Base-by-base conservation (phyloP, 2,113 vertebrate species). In the Amphiprion ocellaris region DNA sequence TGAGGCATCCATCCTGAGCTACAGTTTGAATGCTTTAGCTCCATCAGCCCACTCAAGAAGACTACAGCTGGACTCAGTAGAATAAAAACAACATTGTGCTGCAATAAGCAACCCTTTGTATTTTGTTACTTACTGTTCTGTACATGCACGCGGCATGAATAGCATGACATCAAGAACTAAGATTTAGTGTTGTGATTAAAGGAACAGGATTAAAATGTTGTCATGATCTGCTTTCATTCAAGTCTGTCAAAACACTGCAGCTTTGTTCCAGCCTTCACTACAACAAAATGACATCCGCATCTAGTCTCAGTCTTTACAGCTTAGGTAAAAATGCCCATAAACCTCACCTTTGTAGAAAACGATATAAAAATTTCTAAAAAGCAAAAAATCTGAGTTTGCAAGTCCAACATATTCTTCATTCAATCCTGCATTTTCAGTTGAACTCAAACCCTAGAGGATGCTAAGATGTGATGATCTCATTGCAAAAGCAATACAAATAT, bases 51-150 rank as follows among this genome's bases (percentile, higher is more conserved):
- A 86, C 86, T 85, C 84, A 79, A 55, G 66, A 79, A 76, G 64
- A 80, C 54, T 19, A 81, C 74, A 86, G 80, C 84, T 78, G 81
- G 65, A 65, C 37, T 64, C 55, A 19, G 65, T 21, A 55, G 81
- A 84, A 92, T 74, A 90, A 83, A 68, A 70, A 77, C 81, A 86
- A 82, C 90, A 79, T 85, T 92, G 90, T 92, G 56, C 77, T 81
- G 61, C 55, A 77, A 87, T 75, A 80, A 87, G 66, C 39, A 74
- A 63, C n/a, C 68, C 84, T 77, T 90, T 92, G 88, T 92, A 53
- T 67, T 46, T 53, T 39, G 39, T 54, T 75, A 67, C 49, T 66
- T 24, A 46, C 39, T 68, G 59, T 17, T 12, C 69, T 61, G 74
- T 54, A 46, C 71, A 84, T 70, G 69, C 10, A 28, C 33, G 60